Conservation (phyloP, 2,888 invertebrate species). For the Limulus polyphemus region DNA sequence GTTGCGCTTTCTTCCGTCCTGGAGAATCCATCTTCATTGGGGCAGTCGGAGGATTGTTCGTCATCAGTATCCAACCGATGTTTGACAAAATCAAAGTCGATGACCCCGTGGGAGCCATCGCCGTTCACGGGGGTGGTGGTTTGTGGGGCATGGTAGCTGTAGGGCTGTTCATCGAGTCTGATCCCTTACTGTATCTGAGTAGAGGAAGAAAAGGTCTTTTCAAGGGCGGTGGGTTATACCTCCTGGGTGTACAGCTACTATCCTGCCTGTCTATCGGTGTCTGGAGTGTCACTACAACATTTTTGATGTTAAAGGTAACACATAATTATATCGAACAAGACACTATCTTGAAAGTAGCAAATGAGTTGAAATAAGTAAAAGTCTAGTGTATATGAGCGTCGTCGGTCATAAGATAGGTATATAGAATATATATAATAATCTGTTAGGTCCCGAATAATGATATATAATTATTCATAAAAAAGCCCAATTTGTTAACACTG, state of each 20-base stretch:
- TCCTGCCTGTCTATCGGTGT: constrained; percentile 53
- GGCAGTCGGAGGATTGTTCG: constrained; percentile 58
- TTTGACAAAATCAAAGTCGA: constrained; percentile 68
- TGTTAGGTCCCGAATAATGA: no score
- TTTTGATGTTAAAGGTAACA: constrained; percentile 39
- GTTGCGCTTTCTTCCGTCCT: constrained; percentile 52
- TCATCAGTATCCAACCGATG: constrained; percentile 56
- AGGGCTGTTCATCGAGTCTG: constrained; percentile 67
- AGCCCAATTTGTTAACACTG: no score
- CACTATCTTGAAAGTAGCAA: no score
- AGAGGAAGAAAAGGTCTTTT: constrained; percentile 40
- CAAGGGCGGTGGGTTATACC: constrained; percentile 67
- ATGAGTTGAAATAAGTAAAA: no score
- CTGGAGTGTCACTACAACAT: constrained; percentile 64
- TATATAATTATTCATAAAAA: no score
- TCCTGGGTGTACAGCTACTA: constrained; percentile 67
- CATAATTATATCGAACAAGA: constrained; percentile 27
- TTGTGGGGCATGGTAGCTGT: constrained; percentile 67
- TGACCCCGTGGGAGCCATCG: constrained; percentile 80
- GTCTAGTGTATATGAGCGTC: no score
- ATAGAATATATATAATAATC: no score
- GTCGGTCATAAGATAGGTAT: no score
- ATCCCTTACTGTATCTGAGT: constrained; percentile 20
- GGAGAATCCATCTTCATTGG: constrained; percentile 81
- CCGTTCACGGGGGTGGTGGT: constrained; percentile 58